These are phyloP conservation scores for Callocephalon fimbriatum DNA, from an alignment of 2,113 vertebrate species.

Conservation along the genomic window DNA sequence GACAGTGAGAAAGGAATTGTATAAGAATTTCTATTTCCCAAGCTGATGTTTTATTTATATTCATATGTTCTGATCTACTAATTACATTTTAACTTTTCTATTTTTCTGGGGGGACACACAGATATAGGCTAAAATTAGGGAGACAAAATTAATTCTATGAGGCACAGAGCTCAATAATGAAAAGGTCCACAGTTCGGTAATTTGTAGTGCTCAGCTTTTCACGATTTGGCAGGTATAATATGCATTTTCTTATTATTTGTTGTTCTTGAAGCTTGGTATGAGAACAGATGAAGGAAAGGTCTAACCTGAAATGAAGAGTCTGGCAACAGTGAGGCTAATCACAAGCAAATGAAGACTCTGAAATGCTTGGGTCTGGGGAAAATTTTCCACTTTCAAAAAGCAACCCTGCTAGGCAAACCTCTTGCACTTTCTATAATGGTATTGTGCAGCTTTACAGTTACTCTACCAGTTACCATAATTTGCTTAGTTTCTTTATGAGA, in stretches of 20 bases:
- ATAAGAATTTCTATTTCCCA: background rate
- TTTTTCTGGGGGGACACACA: background rate
- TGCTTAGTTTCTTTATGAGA: background rate
- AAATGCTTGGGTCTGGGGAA: background rate
- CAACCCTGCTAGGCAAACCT: background rate
- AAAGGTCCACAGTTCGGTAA: background rate
- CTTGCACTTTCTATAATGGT: background rate
- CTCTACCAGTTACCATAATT: background rate
- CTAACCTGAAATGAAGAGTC: background rate
- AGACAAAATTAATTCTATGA: background rate
- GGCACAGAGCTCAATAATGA: background rate
- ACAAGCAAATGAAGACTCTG: background rate
- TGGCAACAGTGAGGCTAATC: background rate
- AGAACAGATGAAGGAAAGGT: background rate
- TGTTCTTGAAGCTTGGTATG: background rate
- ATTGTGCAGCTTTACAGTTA: background rate
- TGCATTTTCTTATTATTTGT: background rate
- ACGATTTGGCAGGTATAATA: background rate
- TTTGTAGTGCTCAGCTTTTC: background rate
- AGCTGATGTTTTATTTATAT: background rate
- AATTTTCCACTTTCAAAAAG: background rate
- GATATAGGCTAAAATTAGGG: background rate
- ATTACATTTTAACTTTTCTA: background rate
- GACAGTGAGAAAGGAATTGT: background rate
- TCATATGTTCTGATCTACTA: background rate